Percentiles rank a stretch among this genome's conserved stretches.
Conservation (phyloP, 2,888 invertebrate genomes). For the Lymantria monacha region DNA sequence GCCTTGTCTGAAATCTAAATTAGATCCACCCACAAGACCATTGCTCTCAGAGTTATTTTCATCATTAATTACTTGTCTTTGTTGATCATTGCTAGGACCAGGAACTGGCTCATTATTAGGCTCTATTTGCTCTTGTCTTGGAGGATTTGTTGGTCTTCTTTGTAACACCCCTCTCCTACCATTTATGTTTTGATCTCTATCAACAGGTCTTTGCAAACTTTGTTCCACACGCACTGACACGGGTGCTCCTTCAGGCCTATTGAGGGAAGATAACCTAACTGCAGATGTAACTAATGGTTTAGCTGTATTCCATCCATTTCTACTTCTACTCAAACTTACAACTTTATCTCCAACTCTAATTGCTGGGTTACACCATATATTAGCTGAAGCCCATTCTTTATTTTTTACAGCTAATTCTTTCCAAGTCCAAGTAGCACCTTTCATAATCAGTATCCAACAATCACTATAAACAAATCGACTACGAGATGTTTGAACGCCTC, state of each 20-base stretch:
- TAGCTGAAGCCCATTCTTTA: conserved; percentile 90
- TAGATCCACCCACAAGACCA: conserved; percentile 39
- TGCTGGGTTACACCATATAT: conserved; percentile 97
- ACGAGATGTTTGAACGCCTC: conserved; percentile 94
- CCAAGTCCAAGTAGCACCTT: conserved; percentile 87
- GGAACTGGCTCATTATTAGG: conserved; percentile 60
- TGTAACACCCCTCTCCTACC: conserved; percentile 84
- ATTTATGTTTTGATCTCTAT: conserved; percentile 88
- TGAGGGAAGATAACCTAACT: conserved; percentile 68
- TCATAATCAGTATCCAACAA: conserved; percentile 94
- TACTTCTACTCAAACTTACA: conserved; percentile 86
- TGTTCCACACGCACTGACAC: conserved; percentile 76
- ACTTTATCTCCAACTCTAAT: conserved; percentile 90
- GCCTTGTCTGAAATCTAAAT: conserved; percentile 45
- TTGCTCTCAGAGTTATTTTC: conserved; percentile 46
- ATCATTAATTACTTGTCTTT: conserved; percentile 32
- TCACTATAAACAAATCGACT: conserved; percentile 90
- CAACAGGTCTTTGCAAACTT: conserved; percentile 76
- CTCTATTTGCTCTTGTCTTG: conserved; percentile 45
- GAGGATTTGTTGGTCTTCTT: conserved; percentile 49
- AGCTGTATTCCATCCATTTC: conserved; percentile 77
- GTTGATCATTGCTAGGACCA: conserved; percentile 69
- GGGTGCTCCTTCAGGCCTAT: conserved; percentile 66
- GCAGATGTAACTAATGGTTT: conserved; percentile 81
- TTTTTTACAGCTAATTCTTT: conserved; percentile 88